Percentiles rank a stretch among this genome's conserved stretches.
Evolutionary conservation across 1,140 invertebrate species (phyloP).

Genomic region (Cephus cinctus): DNA sequence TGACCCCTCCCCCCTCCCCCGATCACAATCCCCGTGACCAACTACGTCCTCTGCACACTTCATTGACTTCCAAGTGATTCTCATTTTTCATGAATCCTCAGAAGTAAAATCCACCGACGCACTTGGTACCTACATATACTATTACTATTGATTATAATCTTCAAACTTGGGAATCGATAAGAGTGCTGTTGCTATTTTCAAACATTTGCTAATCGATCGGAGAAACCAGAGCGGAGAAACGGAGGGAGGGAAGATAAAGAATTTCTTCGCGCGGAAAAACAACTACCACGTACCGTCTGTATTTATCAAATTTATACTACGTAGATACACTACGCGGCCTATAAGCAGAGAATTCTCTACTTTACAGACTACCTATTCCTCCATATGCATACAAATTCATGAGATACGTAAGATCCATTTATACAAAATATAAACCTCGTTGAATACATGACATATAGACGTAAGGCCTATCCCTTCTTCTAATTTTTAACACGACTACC

Average conservation of each 20-base stretch:
- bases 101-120: too few relatives aligned
- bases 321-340: background rate
- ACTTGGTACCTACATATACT: too few relatives aligned
- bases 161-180: too few relatives aligned
- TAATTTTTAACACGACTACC: background rate
- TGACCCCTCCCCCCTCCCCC: background rate
- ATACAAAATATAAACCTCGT: conserved; percentile 20
- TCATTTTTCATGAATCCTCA: too few relatives aligned
- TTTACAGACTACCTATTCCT: too few relatives aligned
- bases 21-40: background rate
- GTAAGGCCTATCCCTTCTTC: too few relatives aligned
- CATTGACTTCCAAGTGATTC: background rate
- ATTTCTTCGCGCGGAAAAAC: background rate
- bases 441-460: conserved; percentile 19
- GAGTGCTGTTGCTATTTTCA: too few relatives aligned
- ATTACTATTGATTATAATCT: too few relatives aligned
- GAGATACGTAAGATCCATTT: conserved; percentile 9
- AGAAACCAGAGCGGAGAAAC: background rate
- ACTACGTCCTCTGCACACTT: too few relatives aligned
- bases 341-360: conserved; percentile 9
- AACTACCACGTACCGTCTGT: conserved; percentile 17
- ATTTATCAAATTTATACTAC: conserved; percentile 18
- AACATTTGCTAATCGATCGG: too few relatives aligned
- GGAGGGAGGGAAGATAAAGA: conserved; percentile 1
- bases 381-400: conserved; percentile 3